Conservation (phyloP, 2,113 vertebrate genomes). For the Chinchilla lanigera region DNA sequence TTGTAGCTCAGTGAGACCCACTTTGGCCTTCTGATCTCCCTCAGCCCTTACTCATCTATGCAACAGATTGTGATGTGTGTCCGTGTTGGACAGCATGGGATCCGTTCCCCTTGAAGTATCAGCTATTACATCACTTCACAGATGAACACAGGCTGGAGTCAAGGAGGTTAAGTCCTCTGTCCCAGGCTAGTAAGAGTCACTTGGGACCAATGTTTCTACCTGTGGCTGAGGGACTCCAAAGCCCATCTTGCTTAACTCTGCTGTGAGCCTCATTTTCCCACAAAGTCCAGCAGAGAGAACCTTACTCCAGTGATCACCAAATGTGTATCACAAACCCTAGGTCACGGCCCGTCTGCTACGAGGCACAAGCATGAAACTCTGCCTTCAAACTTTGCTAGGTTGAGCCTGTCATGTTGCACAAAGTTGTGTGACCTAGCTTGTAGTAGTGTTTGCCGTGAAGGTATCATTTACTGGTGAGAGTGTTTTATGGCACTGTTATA, state of each 20-base stretch:
- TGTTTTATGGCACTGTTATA: conserved; percentile 88
- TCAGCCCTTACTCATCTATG: fast-evolving
- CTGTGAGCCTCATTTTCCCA: neutral
- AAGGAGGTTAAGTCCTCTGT: neutral
- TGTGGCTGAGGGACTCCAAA: neutral
- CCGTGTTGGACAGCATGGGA: neutral
- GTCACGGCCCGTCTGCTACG: fast-evolving
- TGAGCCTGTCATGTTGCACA: conserved; percentile 82
- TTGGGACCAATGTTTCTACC: fast-evolving
- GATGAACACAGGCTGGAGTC: neutral
- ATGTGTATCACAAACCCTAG: fast-evolving
- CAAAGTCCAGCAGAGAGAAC: neutral
- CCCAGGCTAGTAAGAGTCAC: fast-evolving
- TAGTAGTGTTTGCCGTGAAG: conserved; percentile 80
- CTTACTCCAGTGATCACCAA: too few relatives aligned
- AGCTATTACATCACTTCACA: neutral
- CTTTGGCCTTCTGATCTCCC: neutral
- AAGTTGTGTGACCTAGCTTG: conserved; percentile 83
- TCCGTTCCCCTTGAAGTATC: too few relatives aligned
- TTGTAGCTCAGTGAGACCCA: fast-evolving
- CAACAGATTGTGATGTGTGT: neutral
- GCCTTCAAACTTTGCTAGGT: conserved; percentile 80
- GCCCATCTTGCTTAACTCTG: fast-evolving
- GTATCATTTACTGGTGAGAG: conserved; percentile 86
- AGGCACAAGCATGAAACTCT: neutral